These are phyloP conservation scores for Lasioglossum lativentre DNA, from an alignment of 2,888 invertebrate species.

Conservation along the genomic window DNA sequence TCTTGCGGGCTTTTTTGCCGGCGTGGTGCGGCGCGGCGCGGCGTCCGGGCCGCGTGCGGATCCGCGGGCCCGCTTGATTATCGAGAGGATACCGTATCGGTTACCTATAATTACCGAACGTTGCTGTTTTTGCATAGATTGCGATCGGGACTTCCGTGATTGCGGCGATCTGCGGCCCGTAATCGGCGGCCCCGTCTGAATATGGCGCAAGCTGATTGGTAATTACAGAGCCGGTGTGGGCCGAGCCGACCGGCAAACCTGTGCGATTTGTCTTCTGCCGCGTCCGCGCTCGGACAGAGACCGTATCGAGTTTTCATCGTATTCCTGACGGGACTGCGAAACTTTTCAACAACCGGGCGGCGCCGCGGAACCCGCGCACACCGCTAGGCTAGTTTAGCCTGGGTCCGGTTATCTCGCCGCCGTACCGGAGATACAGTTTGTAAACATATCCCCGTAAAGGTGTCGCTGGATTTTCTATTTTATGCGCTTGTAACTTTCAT, in stretches of 20 bases:
- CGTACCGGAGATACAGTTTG: not conserved
- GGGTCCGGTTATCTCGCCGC: not conserved
- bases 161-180: slow-evolving; percentile 24
- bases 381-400: not conserved
- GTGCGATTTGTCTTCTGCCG: slow-evolving; percentile 8
- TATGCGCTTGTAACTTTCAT: not conserved
- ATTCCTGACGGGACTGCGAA: not conserved
- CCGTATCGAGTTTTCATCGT: not conserved
- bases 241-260: not conserved
- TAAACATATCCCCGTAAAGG: not conserved
- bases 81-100: slow-evolving; percentile 18
- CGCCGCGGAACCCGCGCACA: not conserved
- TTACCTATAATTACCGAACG: slow-evolving; percentile 45
- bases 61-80: slow-evolving; percentile 22
- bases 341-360: not conserved
- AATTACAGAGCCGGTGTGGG: slow-evolving; percentile 9
- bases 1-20: slow-evolving; percentile 36
- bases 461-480: not conserved
- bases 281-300: not conserved
- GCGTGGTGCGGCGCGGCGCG: too few species aligned
- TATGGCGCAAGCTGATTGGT: not conserved
- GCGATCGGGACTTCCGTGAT: slow-evolving; percentile 45
- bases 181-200: slow-evolving; percentile 19
- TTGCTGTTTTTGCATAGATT: slow-evolving; percentile 40
- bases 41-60: not conserved